Base-by-base conservation (phyloP, 2,888 invertebrate genomes). In the Teinopalpus imperialis region DNA sequence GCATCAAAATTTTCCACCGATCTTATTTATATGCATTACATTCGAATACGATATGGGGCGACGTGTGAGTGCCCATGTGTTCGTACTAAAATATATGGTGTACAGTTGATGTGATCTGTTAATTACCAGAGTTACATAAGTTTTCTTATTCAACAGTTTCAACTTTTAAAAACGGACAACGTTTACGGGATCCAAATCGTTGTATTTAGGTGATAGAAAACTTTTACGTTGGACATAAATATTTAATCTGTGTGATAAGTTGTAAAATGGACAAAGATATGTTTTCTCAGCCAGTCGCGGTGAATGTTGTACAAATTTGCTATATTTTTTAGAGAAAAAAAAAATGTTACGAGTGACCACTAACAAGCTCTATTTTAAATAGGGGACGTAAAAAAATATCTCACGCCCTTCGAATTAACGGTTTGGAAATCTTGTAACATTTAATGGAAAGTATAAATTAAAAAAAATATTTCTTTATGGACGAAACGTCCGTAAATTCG, bases 341-440 rank as follows among this genome's bases (percentile, higher is more conserved):
- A 39, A 47, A 49, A 43, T 53, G 52, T 48, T 34, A 32, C 27
- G 30, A 56, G 32, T 59, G 57, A 55, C 58, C 61, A 49, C 61
- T 61, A 59, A 59, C 58, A 52, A 56, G 58, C 48, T 53, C 52
- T 49, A 52, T 54, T 59, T 62, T 56, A 48, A 48, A 45, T 26
- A 13, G 32, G 43, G 29, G 43, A 36, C 35, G 21, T 48, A 43
- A 49, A 40, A 56, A 32, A 31, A 35, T 31, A 20, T 44, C 57
- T 54, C 56, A 61, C 59, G 59, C 59, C 61, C 52, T 51, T 53
- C 21, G 10, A 50, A 44, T 52, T 53, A 50, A 51, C 36, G 48
- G 40, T 40, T 27, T 29, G 32, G 13, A 8, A 34, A 24, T 16
- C 26, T 42, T 12, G 16, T n/a, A 9, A 20, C 24, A 18, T 23